Percentiles rank a stretch among this genome's conserved stretches.
Conservation (phyloP, 2,113 vertebrate species). For the Orientallactaga bullata region DNA sequence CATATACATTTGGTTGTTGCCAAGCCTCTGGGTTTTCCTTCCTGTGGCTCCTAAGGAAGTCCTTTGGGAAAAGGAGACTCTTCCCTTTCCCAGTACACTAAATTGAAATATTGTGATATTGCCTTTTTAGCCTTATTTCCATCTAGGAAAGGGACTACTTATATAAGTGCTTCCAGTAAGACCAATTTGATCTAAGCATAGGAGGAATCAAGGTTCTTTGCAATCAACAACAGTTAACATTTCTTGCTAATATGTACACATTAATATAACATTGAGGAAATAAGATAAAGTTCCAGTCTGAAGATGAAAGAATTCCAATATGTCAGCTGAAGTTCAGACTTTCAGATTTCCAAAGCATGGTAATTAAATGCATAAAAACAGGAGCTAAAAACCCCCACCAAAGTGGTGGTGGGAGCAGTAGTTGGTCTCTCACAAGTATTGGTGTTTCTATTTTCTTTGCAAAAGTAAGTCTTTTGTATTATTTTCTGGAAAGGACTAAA, state of each 20-base stretch:
- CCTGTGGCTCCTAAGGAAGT: not conserved
- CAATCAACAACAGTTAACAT: not conserved
- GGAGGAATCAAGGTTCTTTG: not conserved
- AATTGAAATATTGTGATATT: not conserved
- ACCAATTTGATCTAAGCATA: not conserved
- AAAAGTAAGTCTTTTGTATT: not conserved
- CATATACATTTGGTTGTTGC: not conserved
- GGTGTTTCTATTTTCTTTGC: not conserved
- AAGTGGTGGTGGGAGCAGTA: not conserved
- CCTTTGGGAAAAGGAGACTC: not conserved
- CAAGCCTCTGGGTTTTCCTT: not conserved
- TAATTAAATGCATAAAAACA: not conserved
- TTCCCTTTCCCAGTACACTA: not conserved
- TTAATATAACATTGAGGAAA: not conserved
- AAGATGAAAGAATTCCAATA: not conserved
- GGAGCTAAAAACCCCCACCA: not conserved
- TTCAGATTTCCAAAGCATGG: not conserved
- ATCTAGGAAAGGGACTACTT: not conserved
- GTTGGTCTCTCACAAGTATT: not conserved
- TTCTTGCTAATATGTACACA: not conserved
- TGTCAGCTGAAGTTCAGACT: not conserved
- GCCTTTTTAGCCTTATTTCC: not conserved
- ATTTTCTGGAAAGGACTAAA: not conserved
- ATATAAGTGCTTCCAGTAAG: not conserved
- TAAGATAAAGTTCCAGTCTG: not conserved